Evolutionary conservation across 2,888 invertebrate genomes (phyloP), one percentile per base, ranked within the genome.

Genomic region (Hydropsyche betteni): DNA sequence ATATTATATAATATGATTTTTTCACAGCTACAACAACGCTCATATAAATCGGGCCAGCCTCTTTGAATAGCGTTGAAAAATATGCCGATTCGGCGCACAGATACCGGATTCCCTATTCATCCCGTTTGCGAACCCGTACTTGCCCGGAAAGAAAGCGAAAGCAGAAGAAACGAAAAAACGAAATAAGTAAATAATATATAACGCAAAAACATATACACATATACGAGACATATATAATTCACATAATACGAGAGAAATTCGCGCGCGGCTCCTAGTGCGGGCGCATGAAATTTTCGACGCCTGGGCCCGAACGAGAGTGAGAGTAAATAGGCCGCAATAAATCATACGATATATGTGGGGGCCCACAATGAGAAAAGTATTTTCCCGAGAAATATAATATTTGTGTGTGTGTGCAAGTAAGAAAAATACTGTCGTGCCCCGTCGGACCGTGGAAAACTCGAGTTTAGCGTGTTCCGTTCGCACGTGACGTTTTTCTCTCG

Each of bases 311-410:
- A 64, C 64, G 64, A 64, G 34, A 76, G 68, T 70, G 70, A 71
- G 55, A 76, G 76, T 71, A 74, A 76, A 76, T 76, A 76, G 74
- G 61, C 44, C 64, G 52, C 74, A 14, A 74, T 76, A 76, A 76
- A 76, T 76, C 76, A 76, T 76, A 58, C 70, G 76, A 68, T 76
- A 75, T 75, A 44, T 76, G 70, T 71, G 76, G 76, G 76, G 36
- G 34, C 44, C 36, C 64, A 64, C 64, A 64, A 36, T 64, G 64
- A 34, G 64, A 64, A 64, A 64, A 44, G 44, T 44, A 44, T 44
- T 44, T 44, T 44, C 44, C 10, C 10, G 10, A 6, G 10, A 44
- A 44, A 44, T 44, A 44, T 44, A 8, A 44, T 44, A 44, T 44
- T 44, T 44, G 44, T 44, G 44, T 44, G 44, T 44, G 10, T 44